phyloP scores from a whole-genome alignment of 92 coral and sea anemone species.

The Actinostola sp. region DNA sequence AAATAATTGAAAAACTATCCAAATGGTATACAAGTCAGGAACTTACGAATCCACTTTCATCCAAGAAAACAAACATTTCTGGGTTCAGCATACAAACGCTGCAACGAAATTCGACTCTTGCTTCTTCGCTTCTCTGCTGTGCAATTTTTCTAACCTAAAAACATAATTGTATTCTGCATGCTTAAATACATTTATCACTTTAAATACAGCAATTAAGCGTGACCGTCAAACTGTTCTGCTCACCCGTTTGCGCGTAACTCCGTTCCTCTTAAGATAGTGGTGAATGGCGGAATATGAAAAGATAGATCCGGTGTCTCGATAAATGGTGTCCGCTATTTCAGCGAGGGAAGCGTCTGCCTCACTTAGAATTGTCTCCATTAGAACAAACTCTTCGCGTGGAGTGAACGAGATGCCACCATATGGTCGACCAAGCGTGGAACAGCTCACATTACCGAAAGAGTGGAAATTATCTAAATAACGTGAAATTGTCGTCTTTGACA shows the following conservation, averaged over 20 bases:
- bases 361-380: conserved; percentile 16
- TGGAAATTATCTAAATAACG: too few relatives aligned
- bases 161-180: background rate
- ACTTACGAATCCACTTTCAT: conserved; percentile 23
- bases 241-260: conserved; percentile 25
- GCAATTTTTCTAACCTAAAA: background rate
- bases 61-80: too few relatives aligned
- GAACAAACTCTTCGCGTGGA: conserved; percentile 35
- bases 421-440: conserved; percentile 24
- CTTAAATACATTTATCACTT: too few relatives aligned
- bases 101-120: background rate
- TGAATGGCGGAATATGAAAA: too few relatives aligned
- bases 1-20: too few relatives aligned
- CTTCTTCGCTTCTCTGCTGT: conserved; percentile 6
- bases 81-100: background rate
- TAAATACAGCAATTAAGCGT: too few relatives aligned
- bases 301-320: conserved; percentile 2
- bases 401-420: conserved; percentile 15
- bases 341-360: conserved; percentile 20
- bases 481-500: too few relatives aligned
- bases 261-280: conserved; percentile 18
- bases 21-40: too few relatives aligned
- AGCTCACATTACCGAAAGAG: conserved; percentile 3
- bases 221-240: too few relatives aligned
- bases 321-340: conserved; percentile 7